Evolutionary conservation across 2,888 invertebrate species (phyloP).

Genomic region (Trichogramma evanescens): DNA sequence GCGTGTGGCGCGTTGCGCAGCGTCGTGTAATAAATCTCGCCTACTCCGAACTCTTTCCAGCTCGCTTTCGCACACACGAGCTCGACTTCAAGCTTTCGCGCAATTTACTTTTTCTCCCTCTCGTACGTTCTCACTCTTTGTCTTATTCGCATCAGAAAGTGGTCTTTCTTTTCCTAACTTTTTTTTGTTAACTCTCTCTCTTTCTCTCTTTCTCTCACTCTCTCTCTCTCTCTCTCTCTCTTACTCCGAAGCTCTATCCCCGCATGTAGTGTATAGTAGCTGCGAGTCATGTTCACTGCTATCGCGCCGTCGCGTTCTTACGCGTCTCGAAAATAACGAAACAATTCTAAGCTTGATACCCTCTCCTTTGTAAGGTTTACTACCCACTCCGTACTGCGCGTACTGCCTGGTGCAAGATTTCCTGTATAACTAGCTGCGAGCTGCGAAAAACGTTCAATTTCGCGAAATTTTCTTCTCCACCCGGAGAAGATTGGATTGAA

Average conservation of each 20-base stretch:
- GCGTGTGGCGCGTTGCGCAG: too few relatives aligned
- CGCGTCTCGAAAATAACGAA: constrained; percentile 23
- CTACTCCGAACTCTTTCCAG: too few relatives aligned
- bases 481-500: too few relatives aligned
- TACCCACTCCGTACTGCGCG: too few relatives aligned
- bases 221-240: neutral
- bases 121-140: neutral
- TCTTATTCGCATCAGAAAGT: constrained; percentile 11
- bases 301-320: constrained; percentile 17
- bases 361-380: neutral
- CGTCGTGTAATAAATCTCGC: too few relatives aligned
- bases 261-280: too few relatives aligned
- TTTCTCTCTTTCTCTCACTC: neutral
- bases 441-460: constrained; percentile 34
- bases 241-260: neutral
- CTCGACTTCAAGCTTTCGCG: too few relatives aligned
- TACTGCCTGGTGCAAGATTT: too few relatives aligned
- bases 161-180: neutral
- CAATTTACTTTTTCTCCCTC: too few relatives aligned
- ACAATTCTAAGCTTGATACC: constrained; percentile 26
- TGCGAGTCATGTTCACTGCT: neutral
- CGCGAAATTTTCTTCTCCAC: constrained; percentile 25
- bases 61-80: too few relatives aligned
- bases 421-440: too few relatives aligned
- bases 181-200: neutral